Percentiles rank a stretch among this genome's conserved stretches.
Evolutionary conservation across 2,113 vertebrate genomes (phyloP).

Genomic region (Solea solea): DNA sequence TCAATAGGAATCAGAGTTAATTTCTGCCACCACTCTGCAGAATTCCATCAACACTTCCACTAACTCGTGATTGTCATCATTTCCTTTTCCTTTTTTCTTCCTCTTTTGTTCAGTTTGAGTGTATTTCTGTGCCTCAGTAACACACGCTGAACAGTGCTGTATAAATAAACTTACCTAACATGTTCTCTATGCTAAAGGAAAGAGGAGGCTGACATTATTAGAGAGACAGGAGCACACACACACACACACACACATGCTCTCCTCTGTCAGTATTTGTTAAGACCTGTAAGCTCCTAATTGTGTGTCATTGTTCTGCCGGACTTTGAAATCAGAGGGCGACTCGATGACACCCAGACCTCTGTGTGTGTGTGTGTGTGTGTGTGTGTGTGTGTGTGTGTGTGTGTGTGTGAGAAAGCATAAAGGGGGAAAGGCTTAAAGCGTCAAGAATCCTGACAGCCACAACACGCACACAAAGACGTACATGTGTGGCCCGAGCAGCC

Average conservation of each 20-base stretch:
- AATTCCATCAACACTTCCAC: no score
- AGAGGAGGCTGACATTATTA: conserved; percentile 16
- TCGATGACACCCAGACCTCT: conserved; percentile 64
- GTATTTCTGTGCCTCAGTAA: no score
- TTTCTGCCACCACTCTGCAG: no score
- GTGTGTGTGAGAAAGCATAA: conserved; percentile 35
- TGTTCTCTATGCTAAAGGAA: neutral
- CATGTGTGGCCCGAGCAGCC: conserved; percentile 65
- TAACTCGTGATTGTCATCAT: no score
- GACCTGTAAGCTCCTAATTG: conserved; percentile 81
- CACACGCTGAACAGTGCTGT: neutral
- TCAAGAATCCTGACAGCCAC: conserved; percentile 66
- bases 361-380: conserved; percentile 46
- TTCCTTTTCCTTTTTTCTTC: no score
- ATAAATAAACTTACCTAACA: neutral
- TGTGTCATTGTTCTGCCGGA: conserved; percentile 74
- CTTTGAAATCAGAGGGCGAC: conserved; percentile 78
- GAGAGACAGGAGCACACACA: conserved; percentile 16
- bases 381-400: conserved; percentile 21
- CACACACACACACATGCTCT: conserved; percentile 10
- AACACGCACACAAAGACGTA: conserved; percentile 62
- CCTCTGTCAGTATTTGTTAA: conserved; percentile 51
- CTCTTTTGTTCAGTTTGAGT: no score
- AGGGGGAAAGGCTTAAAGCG: conserved; percentile 58
- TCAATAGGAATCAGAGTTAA: no score